Conservation (phyloP, 2,797 vertebrate species). For the Poeciliopsis turneri region DNA sequence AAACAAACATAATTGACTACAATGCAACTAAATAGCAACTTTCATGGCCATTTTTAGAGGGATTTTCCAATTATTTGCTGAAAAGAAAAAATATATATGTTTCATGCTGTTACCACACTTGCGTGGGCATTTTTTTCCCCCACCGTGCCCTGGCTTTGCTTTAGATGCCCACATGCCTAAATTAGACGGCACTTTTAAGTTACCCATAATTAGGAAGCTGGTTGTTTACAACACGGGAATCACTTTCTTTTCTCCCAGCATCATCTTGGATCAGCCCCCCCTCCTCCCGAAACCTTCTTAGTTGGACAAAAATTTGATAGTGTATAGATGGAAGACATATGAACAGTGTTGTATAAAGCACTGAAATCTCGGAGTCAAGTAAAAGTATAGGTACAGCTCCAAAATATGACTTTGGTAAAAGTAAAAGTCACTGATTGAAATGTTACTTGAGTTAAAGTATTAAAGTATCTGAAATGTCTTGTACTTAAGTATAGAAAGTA, state of each 20-base stretch:
- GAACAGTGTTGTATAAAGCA: too few species aligned
- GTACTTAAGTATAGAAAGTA: too few species aligned
- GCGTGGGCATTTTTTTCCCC: neutral
- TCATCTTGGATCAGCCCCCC: neutral
- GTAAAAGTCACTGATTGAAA: too few species aligned
- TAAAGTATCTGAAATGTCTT: too few species aligned
- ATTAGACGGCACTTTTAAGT: neutral
- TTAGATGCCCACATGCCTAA: neutral
- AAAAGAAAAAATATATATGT: neutral
- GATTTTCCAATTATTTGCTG: neutral
- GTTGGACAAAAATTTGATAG: neutral
- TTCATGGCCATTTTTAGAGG: neutral
- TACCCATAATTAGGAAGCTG: neutral
- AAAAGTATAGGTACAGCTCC: too few species aligned
- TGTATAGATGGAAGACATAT: constrained; percentile 4
- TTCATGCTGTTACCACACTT: neutral
- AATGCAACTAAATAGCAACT: neutral
- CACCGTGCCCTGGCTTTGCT: neutral
- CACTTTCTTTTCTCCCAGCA: neutral
- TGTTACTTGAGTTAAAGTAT: too few species aligned
- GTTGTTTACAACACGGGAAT: neutral
- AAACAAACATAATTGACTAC: neutral
- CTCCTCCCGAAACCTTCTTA: neutral
- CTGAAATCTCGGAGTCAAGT: too few species aligned
- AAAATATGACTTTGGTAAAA: too few species aligned